Evolutionary conservation across 35 echinoderm and acorn worm species (phyloP), one percentile per base, ranked within the genome.

Genomic region (Eucidaris tribuloides): DNA sequence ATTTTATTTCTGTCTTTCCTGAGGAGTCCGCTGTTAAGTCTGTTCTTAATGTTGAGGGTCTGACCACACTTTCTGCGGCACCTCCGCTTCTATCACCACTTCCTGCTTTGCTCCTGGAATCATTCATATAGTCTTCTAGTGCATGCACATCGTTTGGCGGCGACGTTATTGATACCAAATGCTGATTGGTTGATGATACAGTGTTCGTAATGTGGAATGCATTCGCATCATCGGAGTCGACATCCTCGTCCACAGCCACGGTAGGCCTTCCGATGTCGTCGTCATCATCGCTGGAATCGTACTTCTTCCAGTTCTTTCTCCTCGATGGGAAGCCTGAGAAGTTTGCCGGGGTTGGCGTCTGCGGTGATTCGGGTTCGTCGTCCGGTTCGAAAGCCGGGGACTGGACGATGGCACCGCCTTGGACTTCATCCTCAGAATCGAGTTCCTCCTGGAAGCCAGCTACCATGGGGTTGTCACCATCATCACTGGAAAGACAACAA

Each of bases 381-480:
- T 82, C 28, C 32, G 71, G 40, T 3, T 62, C 42, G 31, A 62
- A 38, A 0, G 27, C 42, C 4, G 71, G 19, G 0, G 34, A 15
- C 29, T 34, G 42, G 41, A 43, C 62, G n/a, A 25, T 22, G 24
- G 20, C 30, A 1, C 23, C 20, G 15, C 13, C 45, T 9, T 25
- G 19, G n/a, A 46, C 45, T 15, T 99, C 96, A 52, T 99, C 96
- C 9, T 99, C 96, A 0, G 96, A 99, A 25, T 99, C 96, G n/a
- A 99, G 32, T 5, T 99, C 96, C 52, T 99, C 96, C 65, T 90
- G 90, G 71, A 93, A 99, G 27, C 91, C 84, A 30, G 96, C 91
- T 2, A 93, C 94, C 94, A 98, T 98, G 0, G 94, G 94, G 60
- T 98, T 98, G 5, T 39, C 82, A 59, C 62, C 82, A 46, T 80